Evolutionary conservation across 2,888 invertebrate species (phyloP), one percentile per base, ranked within the genome.

Genomic region (Trachelus tabidus): DNA sequence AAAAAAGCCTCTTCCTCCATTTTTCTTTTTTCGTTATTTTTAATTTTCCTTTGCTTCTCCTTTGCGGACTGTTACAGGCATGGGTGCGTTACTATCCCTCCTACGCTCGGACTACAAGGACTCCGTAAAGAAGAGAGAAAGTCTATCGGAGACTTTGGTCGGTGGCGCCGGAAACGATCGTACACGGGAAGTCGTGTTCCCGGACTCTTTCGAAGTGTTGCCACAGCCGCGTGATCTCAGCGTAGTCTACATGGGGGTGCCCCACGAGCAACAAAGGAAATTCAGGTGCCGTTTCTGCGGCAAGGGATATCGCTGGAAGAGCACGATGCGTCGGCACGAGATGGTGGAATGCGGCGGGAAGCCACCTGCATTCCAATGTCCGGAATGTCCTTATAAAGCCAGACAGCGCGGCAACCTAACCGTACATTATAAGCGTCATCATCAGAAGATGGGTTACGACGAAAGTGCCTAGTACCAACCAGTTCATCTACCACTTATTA

Each of bases 281-380:
- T 96, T 96, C 92, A 94, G 96, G 75, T 97, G 97, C 89, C 94
- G 96, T 76, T 96, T 96, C 90, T 97, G 97, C 92, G 96, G 97
- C 82, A 97, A 97, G 91, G 94, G 95, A 83, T 97, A 97, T 92
- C 94, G 96, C 87, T 97, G 97, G 96, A 97, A 96, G 92, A 96
- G 96, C 75, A 96, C 96, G 80, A 93, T 96, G 93, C 93, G 96
- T 15, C 94, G 96, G 6, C 97, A 97, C 92, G 96, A 96, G 92
- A 95, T 95, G 92, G 96, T 96, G 81, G 96, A 96, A 92, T 96
- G 96, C 92, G 96, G 96, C 73, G 96, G 96, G 82, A 97, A 96
- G 90, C 95, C 96, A 82, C 96, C 96, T 0, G 94, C 95, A 81
- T 96, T 96, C 92, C 95, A 96, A 82, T 97, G 97, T 87, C 95